Base-by-base conservation (phyloP, 2,888 invertebrate species). In the Aplocera efformata region DNA sequence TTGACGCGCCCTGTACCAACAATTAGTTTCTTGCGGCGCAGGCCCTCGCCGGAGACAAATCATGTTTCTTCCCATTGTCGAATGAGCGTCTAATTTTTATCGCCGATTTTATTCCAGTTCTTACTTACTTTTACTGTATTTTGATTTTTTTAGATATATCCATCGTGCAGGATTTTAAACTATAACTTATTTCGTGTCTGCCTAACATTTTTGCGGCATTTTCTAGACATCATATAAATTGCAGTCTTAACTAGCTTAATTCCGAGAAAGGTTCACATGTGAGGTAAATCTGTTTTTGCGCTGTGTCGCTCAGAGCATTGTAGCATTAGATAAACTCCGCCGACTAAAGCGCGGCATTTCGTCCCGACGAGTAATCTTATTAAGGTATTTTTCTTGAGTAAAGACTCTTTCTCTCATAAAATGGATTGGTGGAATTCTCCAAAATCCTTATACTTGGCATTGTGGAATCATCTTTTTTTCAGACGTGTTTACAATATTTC, bases 281-380 rank as follows among this genome's bases (percentile, higher is more conserved):
- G 63, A 63, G 58, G 56, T 63, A 69, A 69, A 72, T 72, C 68
- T 65, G 60, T 67, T 67, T 72, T 76, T 71, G 75, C 63, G 67
- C 63, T 63, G 67, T 71, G 71, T 71, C 63, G 55, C 62, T 17
- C 5, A 17, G 13, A 5, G 5, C 13, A 3, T 3, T 17, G 63
- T 58, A 62, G 61, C 60, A 67, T 69, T 72, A 71, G 67, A 61
- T 72, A 66, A 62, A 63, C 63, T 60, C 63, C 58, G 57, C 45
- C 63, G 68, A 63, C 69, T 73, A 69, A 68, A 63, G 61, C 70
- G 61, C 64, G 52, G 57, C 56, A 52, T 58, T 67, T 67, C 58
- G 63, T 60, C 63, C 58, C 50, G 53, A 58, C 58, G 56, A 69
- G 70, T 71, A 63, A 67, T 67, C 62, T 61, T 63, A 61, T 67